Base-by-base conservation (phyloP, 2,797 vertebrate genomes). In the Scyliorhinus canicula region DNA sequence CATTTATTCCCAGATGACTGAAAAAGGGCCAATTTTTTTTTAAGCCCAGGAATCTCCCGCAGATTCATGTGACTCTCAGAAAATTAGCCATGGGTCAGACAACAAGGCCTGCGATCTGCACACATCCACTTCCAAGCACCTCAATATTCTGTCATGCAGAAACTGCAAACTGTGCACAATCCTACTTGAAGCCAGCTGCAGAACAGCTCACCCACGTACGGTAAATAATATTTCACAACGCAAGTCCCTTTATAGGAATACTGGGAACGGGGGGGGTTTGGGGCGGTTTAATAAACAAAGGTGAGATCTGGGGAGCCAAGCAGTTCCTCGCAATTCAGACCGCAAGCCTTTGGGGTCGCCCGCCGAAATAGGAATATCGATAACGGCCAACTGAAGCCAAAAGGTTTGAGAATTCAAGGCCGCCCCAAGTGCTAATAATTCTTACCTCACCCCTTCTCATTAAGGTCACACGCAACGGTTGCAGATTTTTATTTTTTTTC, bases 21-120 rank as follows among this genome's bases (percentile, higher is more conserved):
- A 96, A 96, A 95, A 95, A 95, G 96, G 65, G 97, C 96, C 0
- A 4, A 96, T 95, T 95, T 60, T 93, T 69, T 93, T 93, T 93
- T 14, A 69, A 96, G 95, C 95, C 96, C 84, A 95, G 95, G 96
- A 96, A 96, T 96, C 95, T 96, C 95, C 3, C 16, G 95, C 95
- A 96, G 96, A 95, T 96, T 96, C 95, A 79, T 93, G 95, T 95
- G 96, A 97, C 96, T 97, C 96, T 95, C 93, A 96, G 95, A 95
- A 95, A 96, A 96, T 97, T 97, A 96, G 96, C 95, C 95, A 96
- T 95, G 96, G 97, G 96, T 97, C 96, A 97, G 95, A 95, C 96
- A 96, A 40, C 95, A 96, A 95, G 95, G 95, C 95, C 95, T 74
- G 65, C 65, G 88, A 95, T 96, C 93, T 95, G 86, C 60, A 97